Base-by-base conservation (phyloP, 2,797 vertebrate genomes). In the Semotilus atromaculatus region DNA sequence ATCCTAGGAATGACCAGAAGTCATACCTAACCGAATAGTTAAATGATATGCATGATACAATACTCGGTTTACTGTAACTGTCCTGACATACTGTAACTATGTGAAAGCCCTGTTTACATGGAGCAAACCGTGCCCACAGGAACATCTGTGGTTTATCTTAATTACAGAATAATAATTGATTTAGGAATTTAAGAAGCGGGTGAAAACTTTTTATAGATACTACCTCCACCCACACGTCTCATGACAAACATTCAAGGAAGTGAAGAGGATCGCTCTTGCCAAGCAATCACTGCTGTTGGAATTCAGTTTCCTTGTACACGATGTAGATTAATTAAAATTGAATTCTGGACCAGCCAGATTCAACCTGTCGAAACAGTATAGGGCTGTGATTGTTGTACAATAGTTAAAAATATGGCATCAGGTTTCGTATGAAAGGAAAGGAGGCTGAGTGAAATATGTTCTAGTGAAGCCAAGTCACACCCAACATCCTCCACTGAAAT, bases 341-440 rank as follows among this genome's bases (percentile, higher is more conserved):
- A 34, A 38, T 38, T 0, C 21, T n/a, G 6, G 38, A 16, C 13
- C 1, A 0, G 3, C 21, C 18, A 0, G 4, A 19, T 1, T 40
- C 34, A 77, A 26, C 5, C 23, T 26, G 1, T 5, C 5, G 21
- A 76, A 76, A 76, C 23, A 0, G 0, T 18, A 58, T 60, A 60
- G 4, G 34, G 31, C 7, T n/a, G n/a, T n/a, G n/a, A n/a, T n/a
- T n/a, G n/a, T n/a, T n/a, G n/a, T n/a, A 26, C 13, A n/a, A 38
- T 31, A 8, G 31, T n/a, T n/a, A n/a, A n/a, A n/a, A n/a, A n/a
- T n/a, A 16, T 3, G 13, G 29, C 4, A 3, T 62, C 53, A 43
- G 36, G 19, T 81, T 81, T 60, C 7, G 0, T 43, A 29, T 71
- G 6, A 71, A 71, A 53, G 36, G 5, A 10, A 19, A 67, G 40